Evolutionary conservation across 2,113 vertebrate genomes (phyloP).

Genomic region (Platycercus adscitus): DNA sequence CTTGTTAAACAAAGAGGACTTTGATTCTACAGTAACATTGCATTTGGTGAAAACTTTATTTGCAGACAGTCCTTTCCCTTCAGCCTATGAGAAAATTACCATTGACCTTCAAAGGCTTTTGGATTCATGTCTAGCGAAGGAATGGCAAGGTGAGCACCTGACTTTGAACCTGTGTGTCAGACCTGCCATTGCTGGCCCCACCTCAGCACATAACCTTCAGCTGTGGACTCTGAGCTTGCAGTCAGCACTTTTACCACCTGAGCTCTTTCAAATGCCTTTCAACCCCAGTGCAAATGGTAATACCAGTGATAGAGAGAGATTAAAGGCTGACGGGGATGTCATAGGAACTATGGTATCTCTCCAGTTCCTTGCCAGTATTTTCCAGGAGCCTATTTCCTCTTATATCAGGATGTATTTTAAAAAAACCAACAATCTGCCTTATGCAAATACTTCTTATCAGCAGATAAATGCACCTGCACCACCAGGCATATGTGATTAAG

Average conservation of each 20-base stretch:
- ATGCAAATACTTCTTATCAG: constrained; percentile 47
- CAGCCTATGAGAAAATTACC: neutral
- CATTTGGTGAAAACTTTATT: neutral
- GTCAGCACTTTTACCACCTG: neutral
- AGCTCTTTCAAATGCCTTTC: constrained; percentile 20
- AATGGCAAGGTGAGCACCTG: constrained; percentile 5
- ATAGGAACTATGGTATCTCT: neutral
- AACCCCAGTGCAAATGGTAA: neutral
- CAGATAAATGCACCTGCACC: constrained; percentile 32
- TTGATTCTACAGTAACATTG: constrained; percentile 32
- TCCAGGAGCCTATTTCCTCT: neutral
- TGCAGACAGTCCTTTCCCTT: constrained; percentile 3
- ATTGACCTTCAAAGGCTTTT: constrained; percentile 48
- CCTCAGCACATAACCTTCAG: neutral
- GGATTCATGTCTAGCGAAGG: neutral
- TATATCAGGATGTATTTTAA: neutral
- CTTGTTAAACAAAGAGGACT: constrained; percentile 51
- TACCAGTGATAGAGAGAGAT: neutral
- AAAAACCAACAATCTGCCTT: neutral
- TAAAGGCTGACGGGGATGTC: neutral
- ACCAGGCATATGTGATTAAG: neutral
- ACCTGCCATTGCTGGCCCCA: neutral
- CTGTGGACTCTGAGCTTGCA: neutral
- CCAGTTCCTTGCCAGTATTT: neutral
- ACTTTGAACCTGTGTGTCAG: neutral